Evolutionary conservation across 2,113 vertebrate genomes (phyloP).

Genomic region (Lophura nycthemera): DNA sequence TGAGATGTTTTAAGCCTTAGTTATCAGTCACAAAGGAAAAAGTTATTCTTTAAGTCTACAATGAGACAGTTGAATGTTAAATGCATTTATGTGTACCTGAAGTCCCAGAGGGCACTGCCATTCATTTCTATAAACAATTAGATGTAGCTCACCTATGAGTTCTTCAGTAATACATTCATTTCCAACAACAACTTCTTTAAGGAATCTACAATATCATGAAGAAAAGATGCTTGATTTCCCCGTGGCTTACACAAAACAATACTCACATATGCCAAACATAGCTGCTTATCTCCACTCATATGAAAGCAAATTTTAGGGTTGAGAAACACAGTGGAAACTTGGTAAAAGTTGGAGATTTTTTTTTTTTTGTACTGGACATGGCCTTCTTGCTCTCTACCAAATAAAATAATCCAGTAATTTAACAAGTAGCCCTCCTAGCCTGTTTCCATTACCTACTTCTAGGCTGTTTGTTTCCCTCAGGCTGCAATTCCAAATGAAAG

Average conservation of each 20-base stretch:
- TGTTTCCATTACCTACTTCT: not conserved
- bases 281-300: not conserved
- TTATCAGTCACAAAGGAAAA: not conserved
- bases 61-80: not conserved
- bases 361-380: not conserved
- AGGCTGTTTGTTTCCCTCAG: not conserved
- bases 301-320: not conserved
- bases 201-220: not conserved
- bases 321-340: not conserved
- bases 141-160: not conserved
- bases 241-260: slow-evolving; percentile 3
- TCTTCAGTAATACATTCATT: not conserved
- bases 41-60: not conserved
- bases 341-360: not conserved
- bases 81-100: not conserved
- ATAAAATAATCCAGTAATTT: not conserved
- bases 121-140: slow-evolving; percentile 16
- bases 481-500: not conserved
- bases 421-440: not conserved
- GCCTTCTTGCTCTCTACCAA: not conserved
- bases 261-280: not conserved
- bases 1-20: not conserved
- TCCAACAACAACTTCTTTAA: slow-evolving; percentile 3
- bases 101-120: not conserved
- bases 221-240: slow-evolving; percentile 31